Percentiles rank a stretch among this genome's conserved stretches.
Evolutionary conservation across 2,113 vertebrate species (phyloP).

Genomic region (Eptesicus fuscus): DNA sequence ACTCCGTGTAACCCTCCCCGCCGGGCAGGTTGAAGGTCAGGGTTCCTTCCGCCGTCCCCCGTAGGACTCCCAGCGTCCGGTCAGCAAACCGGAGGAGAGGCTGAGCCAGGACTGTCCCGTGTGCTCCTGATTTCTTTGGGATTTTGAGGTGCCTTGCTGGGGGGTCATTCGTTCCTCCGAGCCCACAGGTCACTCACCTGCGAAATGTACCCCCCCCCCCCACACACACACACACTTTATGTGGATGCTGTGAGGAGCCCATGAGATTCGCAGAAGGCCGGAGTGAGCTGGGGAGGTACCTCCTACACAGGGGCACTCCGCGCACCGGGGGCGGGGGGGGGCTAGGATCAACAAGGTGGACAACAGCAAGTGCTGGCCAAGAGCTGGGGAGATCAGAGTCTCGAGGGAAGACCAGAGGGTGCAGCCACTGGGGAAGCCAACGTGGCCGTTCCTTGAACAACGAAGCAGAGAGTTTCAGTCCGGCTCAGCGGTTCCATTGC

Average conservation of each 20-base stretch:
- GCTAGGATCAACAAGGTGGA: background rate
- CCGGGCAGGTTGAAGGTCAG: background rate
- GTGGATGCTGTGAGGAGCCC: background rate
- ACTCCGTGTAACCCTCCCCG: rapidly evolving
- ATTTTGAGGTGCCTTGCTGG: background rate
- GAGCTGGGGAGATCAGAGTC: background rate
- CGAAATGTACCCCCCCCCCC: background rate
- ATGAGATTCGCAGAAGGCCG: background rate
- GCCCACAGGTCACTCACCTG: background rate
- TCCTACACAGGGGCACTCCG: background rate
- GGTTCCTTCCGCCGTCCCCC: background rate
- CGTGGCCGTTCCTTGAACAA: background rate
- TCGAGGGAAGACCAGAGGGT: no score
- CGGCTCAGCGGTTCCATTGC: background rate
- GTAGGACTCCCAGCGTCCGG: background rate
- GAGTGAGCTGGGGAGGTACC: rapidly evolving
- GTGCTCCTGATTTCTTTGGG: background rate
- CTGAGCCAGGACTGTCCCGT: background rate
- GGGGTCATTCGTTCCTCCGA: background rate
- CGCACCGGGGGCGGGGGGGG: no score
- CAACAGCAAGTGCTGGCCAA: background rate
- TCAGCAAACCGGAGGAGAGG: background rate
- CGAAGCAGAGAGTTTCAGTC: background rate
- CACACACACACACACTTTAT: background rate
- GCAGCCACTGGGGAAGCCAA: background rate